Evolutionary conservation across 2,888 invertebrate genomes (phyloP).

Genomic region (Protonemura montana): DNA sequence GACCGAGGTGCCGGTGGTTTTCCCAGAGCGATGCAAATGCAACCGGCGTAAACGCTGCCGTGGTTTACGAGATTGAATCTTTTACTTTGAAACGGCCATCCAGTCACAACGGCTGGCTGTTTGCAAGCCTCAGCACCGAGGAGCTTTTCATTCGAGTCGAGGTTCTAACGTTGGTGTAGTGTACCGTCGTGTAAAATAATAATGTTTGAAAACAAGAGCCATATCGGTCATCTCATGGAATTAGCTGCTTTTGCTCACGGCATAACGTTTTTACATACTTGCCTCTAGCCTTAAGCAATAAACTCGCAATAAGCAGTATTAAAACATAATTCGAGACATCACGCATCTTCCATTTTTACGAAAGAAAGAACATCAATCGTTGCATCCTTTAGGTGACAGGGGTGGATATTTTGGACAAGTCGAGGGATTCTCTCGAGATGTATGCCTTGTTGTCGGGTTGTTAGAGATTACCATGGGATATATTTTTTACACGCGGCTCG

Average conservation of each 20-base stretch:
- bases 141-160: background rate
- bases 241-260: slow-evolving; percentile 56
- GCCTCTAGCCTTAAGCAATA: slow-evolving; percentile 59
- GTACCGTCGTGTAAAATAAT: background rate
- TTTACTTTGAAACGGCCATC: background rate
- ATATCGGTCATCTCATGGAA: slow-evolving; percentile 22
- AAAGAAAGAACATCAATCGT: slow-evolving; percentile 9
- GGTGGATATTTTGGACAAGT: background rate
- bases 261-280: slow-evolving; percentile 43
- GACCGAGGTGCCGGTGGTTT: too few species aligned
- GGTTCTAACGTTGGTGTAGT: background rate
- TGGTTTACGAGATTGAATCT: background rate
- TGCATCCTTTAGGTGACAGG: background rate
- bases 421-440: background rate
- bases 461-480: slow-evolving; percentile 46
- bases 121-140: background rate
- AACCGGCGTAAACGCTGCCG: too few species aligned
- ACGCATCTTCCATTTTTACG: slow-evolving; percentile 48
- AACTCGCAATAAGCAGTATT: slow-evolving; percentile 62
- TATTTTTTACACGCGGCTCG: slow-evolving; percentile 48
- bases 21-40: too few species aligned
- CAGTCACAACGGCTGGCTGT: background rate
- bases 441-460: slow-evolving; percentile 43
- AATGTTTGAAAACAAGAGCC: background rate
- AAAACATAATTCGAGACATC: slow-evolving; percentile 43